Evolutionary conservation across 2,797 vertebrate genomes (phyloP), one percentile per base, ranked within the genome.

Genomic region (Rhodeus uyekii): DNA sequence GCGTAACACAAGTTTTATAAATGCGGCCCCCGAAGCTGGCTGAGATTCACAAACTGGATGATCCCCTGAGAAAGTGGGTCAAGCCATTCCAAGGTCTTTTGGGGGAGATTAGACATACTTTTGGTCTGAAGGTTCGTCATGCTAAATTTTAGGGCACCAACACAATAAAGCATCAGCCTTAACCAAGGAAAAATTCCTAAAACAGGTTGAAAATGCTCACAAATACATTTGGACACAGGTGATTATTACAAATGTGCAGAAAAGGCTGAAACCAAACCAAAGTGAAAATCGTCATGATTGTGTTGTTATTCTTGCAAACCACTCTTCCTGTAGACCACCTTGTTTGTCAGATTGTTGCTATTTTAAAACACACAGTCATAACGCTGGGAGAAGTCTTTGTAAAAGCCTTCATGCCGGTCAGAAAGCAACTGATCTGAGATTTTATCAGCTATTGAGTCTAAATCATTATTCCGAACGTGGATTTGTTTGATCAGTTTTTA

Each of bases 1-100:
- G 44, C 4, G 14, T 6, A n/a, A n/a, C n/a, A 18, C 13, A 46
- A 13, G 14, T 46, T 46, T 46, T 48, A 48, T 19, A 48, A 48
- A 48, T 2, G 16, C 18, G 46, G 46, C 46, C 1, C 44, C 16
- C 76, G 68, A 76, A 83, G 34, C 32, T 32, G 38, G 38, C 65
- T 7, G 69, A 77, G 80, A 67, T 82, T 87, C 44, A 75, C 67
- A 85, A 85, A 87, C 85, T 44, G 60, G 58, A 80, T 78, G 44
- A 84, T 86, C 63, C 69, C 85, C 78, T 58, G 69, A 64, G 42
- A 88, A 86, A 76, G 50, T 85, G 76, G 85, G 81, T 85, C 85
- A 87, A 69, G 48, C 48, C 72, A 42, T 83, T 29, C 42, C 75
- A 39, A 63, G 61, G 64, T 73, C 63, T 76, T 78, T 81, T 67